These are phyloP conservation scores for Temnothorax nylanderi DNA, from an alignment of 1,140 invertebrate species.

Conservation along the genomic window DNA sequence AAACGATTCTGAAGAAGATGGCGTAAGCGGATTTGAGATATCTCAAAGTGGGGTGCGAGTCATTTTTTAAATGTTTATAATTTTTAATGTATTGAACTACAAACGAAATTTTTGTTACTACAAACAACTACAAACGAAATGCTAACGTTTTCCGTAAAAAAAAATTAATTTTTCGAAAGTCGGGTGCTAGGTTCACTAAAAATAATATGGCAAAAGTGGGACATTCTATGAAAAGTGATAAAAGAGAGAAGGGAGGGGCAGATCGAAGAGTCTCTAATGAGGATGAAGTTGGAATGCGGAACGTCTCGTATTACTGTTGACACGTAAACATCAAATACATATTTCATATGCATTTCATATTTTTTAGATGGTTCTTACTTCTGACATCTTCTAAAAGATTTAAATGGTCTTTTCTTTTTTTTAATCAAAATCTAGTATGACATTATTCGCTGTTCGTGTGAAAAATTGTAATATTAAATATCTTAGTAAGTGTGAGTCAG, in stretches of 20 bases:
- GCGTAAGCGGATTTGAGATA: too few relatives aligned
- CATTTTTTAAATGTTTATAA: too few relatives aligned
- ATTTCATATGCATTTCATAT: not conserved
- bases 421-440: conserved; percentile 2
- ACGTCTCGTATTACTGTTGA: conserved; percentile 41
- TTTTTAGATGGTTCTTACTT: not conserved
- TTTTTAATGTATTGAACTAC: too few relatives aligned
- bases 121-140: too few relatives aligned
- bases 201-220: not conserved
- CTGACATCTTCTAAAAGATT: not conserved
- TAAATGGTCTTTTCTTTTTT: not conserved
- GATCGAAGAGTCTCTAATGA: conserved; percentile 20
- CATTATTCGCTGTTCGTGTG: not conserved
- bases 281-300: conserved; percentile 10
- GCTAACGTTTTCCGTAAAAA: too few relatives aligned
- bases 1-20: too few relatives aligned
- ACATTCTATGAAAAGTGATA: conserved; percentile 16
- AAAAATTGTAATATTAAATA: not conserved
- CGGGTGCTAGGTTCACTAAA: too few relatives aligned
- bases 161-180: too few relatives aligned
- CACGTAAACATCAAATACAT: conserved; percentile 1
- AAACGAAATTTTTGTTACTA: too few relatives aligned
- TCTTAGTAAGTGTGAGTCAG: not conserved
- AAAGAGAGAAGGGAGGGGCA: conserved; percentile 1
- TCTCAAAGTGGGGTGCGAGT: too few relatives aligned